Evolutionary conservation across 2,888 invertebrate species (phyloP), one percentile per base, ranked within the genome.

Genomic region (Phanerotoma sp.): DNA sequence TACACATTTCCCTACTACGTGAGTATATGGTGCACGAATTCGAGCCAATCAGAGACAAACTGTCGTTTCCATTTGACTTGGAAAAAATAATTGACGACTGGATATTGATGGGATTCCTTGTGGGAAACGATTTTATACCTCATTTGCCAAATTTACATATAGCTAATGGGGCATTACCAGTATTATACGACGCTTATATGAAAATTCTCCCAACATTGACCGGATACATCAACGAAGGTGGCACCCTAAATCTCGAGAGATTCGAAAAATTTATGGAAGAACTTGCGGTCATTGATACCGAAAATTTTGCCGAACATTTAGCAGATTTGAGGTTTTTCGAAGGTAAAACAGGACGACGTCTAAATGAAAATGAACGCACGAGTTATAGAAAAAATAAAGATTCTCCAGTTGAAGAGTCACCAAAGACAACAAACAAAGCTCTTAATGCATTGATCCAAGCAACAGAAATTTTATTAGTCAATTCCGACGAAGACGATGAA

Each of bases 81-180:
- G 95, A 97, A 72, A 87, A 87, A 61, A 85, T 99, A 50, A 93
- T 98, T 21, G 98, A 99, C 73, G 98, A 99, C 77, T 99, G 98
- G 97, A 89, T 98, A 22, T 77, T 98, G 15, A 94, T 98, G 94
- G 94, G 96, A 1, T 97, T 97, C 76, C 79, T 98, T 20, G 93
- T 98, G 10, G 98, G 98, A 60, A 99, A 99, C 74, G 98, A 99
- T 78, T 99, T 99, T 78, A 92, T 99, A 68, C 98, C 98, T 1
- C 87, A 96, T 80, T 81, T 98, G 61, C 98, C 98, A 3, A 88
- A 95, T 77, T 83, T 99, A 76, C 95, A 98, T 77, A 98, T 99
- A 63, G 86, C 86, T 64, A 89, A 91, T 70, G 93, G 94, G 69
- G 94, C 95, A 11, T 78, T 98, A 60, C 91, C 95, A 0, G 74